Base-by-base conservation (phyloP, 2,113 vertebrate genomes). In the Phaethornis superciliosus region DNA sequence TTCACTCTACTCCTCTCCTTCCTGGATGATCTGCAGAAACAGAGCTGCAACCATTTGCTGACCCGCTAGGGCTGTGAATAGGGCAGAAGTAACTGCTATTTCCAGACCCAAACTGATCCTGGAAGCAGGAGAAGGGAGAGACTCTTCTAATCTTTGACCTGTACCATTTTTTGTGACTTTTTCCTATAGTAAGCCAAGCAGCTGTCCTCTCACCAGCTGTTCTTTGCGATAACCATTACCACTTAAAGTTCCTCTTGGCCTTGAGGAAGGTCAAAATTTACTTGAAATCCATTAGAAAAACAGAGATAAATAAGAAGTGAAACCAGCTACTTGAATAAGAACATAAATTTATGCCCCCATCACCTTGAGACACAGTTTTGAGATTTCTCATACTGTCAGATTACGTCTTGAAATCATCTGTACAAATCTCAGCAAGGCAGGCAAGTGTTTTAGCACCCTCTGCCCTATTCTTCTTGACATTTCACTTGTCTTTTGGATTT, bases 141-240 rank as follows among this genome's bases (percentile, higher is more conserved):
- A 56, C 86, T 68, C 37, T 63, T 87, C 58, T 94, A 33, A 77
- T 83, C 93, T 95, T 91, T 94, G 89, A 87, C 79, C 78, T 82
- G 42, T 76, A 26, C 70, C 32, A 85, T 89, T 89, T 67, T 91
- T 89, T 5, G 2, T 74, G 78, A 24, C 47, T 84, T 87, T 85
- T 86, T 87, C 44, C 2, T 0, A 76, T 89, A 62, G 65, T 82
- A 69, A 68, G 26, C 63, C 42, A 77, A n/a, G n/a, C 63, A 94
- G 78, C 54, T 76, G 62, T 85, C 15, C 9, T 69, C 70, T 81
- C 65, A 68, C 27, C 49, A 89, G 83, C 52, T 93, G 85, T 37
- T 82, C 63, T 89, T 85, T 35, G n/a, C 0, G 16, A 74, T 85
- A 63, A 47, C 24, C 32, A 2, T 85, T 74, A 30, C 51, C 16